A percentile compares a stretch with the other conserved stretches of the same genome.
phyloP scores from a whole-genome alignment of 1,140 invertebrate species.

The Rhopalosiphum padi region DNA sequence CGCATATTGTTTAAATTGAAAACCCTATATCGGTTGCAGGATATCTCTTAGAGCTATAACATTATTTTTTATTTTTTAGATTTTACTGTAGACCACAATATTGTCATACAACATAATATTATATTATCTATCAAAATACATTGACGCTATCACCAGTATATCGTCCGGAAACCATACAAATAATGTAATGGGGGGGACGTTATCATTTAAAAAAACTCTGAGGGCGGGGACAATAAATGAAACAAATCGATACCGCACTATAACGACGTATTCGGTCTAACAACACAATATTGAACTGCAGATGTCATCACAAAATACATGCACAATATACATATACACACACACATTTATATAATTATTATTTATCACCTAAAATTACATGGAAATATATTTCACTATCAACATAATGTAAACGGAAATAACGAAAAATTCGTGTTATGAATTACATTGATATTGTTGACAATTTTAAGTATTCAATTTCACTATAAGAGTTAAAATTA shows the following conservation, averaged over 20 bases:
- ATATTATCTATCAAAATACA: not conserved
- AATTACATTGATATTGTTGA: not conserved
- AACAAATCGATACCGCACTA: not conserved
- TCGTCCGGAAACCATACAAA: not conserved
- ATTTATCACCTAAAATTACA: not conserved
- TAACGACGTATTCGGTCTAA: not conserved
- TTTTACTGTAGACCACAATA: not conserved
- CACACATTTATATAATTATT: not conserved
- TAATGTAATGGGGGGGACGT: not conserved
- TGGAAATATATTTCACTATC: not conserved
- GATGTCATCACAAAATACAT: conserved; percentile 1
- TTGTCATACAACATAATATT: not conserved
- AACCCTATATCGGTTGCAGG: not conserved
- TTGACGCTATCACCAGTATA: not conserved
- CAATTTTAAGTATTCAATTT: not conserved
- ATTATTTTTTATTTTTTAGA: not conserved
- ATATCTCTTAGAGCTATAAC: not conserved
- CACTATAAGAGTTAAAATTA: not conserved
- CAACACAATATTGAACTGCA: not conserved
- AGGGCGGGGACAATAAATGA: not conserved
- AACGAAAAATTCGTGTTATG: not conserved
- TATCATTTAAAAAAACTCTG: not conserved
- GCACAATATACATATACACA: not conserved
- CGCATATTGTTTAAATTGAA: not conserved
- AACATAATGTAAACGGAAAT: not conserved